These are phyloP conservation scores for Blennius ocellaris DNA, from an alignment of 2,113 vertebrate genomes.

Conservation along the genomic window DNA sequence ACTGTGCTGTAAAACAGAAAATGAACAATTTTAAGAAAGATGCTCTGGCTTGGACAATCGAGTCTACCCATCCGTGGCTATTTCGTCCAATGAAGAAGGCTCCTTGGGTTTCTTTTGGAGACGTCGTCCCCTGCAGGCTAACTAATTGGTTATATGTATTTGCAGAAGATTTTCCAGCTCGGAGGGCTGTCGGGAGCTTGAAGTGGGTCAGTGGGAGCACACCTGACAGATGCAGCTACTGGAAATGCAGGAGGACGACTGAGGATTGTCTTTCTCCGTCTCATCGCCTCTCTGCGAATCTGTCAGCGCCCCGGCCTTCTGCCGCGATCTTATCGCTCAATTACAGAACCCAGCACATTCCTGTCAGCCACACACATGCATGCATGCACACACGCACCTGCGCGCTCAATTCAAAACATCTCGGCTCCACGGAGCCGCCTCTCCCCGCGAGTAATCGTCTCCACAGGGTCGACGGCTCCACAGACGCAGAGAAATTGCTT, in stretches of 20 bases:
- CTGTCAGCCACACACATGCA: conserved; percentile 72
- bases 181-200: conserved; percentile 19
- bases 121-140: no score
- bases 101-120: no score
- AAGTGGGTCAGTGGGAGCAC: conserved; percentile 50
- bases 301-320: conserved; percentile 75
- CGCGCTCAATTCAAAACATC: conserved; percentile 61
- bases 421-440: background rate
- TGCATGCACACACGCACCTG: conserved; percentile 67
- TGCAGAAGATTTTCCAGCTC: background rate
- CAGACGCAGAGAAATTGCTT: conserved; percentile 35
- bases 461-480: background rate
- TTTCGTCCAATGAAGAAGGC: no score
- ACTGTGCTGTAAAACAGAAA: no score
- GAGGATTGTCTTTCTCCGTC: conserved; percentile 52
- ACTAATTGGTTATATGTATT: no score
- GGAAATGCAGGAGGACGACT: conserved; percentile 51
- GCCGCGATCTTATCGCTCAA: conserved; percentile 79
- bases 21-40: no score
- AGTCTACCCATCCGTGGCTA: no score
- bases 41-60: no score
- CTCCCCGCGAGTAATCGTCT: no score
- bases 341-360: conserved; percentile 82
- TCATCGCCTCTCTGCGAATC: conserved; percentile 76
- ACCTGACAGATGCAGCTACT: conserved; percentile 69